Base-by-base conservation (phyloP, 1,140 invertebrate genomes). In the Drosophila lini region DNA sequence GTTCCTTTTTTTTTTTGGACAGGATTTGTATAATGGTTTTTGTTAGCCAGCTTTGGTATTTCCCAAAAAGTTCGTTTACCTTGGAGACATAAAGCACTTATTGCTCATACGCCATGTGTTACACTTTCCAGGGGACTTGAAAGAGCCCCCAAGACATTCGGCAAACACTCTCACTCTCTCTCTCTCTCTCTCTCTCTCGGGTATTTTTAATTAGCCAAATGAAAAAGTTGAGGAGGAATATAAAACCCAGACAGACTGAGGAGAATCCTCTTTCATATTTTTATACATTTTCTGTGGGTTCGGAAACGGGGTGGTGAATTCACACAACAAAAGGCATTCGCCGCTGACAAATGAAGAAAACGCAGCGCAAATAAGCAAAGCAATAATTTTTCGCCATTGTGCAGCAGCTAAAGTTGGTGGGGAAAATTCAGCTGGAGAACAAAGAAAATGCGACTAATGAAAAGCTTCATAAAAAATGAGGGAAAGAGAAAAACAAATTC, bases 131-230 rank as follows among this genome's bases (percentile, higher is more conserved):
- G 57, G 62, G 62, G 40, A 47, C 22, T 31, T n/a, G 42, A 16
- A 48, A 47, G 79, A 88, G 76, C 80, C 81, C 84, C 80, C 81
- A 74, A 79, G 75, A 86, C 78, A 68, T 50, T 50, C 56, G 58
- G 76, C 74, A 81, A 71, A 74, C 69, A 74, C 69, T 74, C 55
- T 73, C 34, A 40, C 50, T 75, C 16, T 19, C 22, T 50, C 22
- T 50, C 31, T 25, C 55, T 42, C 50, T 75, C 16, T 19, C 22
- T 50, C 22, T 50, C 31, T 25, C 55, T 42, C 52, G 71, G 78
- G 83, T 67, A 89, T 80, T 89, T 89, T 89, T 89, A 89, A 89
- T 89, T 89, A 89, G 85, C 78, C 84, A 84, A 89, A 89, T 89
- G 84, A 89, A 89, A 89, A 89, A 89, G 78, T 89, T 89, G 60